Evolutionary conservation across 2,888 invertebrate species (phyloP).

Genomic region (Emmelina monodactyla): DNA sequence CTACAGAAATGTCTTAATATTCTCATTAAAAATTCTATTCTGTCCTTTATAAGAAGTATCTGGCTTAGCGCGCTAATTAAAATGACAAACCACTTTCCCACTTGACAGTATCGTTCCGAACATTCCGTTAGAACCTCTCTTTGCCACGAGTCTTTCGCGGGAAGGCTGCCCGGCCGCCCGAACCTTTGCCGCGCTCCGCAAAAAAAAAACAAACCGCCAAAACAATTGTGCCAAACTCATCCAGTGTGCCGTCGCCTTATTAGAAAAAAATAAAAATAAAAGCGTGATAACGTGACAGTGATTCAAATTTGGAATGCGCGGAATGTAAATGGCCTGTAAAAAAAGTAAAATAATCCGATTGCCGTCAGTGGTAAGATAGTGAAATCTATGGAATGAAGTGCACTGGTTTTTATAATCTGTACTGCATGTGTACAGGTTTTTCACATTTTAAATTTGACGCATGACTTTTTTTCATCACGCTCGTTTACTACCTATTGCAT

Average conservation of each 20-base stretch:
- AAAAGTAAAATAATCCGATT: constrained; percentile 57
- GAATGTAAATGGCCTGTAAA: constrained; percentile 42
- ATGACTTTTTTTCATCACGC: too few species aligned
- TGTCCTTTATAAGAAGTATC: neutral
- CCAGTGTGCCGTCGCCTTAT: neutral
- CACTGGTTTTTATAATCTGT: constrained; percentile 25
- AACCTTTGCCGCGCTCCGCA: neutral
- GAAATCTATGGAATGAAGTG: neutral
- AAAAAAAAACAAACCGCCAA: neutral
- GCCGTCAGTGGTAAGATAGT: constrained; percentile 55
- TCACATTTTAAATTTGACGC: too few species aligned
- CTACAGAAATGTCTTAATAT: too few species aligned
- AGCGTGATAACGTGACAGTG: constrained; percentile 2
- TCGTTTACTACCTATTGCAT: too few species aligned
- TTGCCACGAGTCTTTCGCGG: neutral
- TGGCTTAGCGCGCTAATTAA: neutral
- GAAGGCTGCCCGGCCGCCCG: neutral
- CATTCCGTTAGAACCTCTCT: neutral
- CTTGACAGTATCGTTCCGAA: neutral
- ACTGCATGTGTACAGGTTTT: constrained; percentile 59
- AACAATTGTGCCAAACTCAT: neutral
- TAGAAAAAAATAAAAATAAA: constrained; percentile 10
- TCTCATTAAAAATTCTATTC: neutral
- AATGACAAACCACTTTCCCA: neutral
- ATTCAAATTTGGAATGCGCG: neutral